These are phyloP conservation scores for Salvelinus namaycush DNA, from an alignment of 2,113 vertebrate species.

Conservation along the genomic window DNA sequence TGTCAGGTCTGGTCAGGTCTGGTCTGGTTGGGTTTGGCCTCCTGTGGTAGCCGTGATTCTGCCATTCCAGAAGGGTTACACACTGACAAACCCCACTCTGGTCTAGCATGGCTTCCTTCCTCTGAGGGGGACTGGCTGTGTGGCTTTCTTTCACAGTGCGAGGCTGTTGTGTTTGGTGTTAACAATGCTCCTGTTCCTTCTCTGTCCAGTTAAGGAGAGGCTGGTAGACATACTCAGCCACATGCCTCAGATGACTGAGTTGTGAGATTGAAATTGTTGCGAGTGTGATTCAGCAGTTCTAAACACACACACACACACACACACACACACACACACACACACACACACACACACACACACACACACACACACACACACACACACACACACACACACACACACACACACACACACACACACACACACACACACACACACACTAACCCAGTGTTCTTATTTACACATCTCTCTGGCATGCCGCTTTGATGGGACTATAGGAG, in stretches of 20 bases:
- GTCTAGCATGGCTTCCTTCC: conserved; percentile 21
- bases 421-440: background rate
- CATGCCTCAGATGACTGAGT: conserved; percentile 51
- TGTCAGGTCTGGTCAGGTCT: too few relatives aligned
- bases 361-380: conserved; percentile 16
- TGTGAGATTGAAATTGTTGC: conserved; percentile 27
- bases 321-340: conserved; percentile 15
- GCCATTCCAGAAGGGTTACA: conserved; percentile 39
- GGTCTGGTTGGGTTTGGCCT: too few relatives aligned
- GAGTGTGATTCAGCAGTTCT: background rate
- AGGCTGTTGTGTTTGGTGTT: conserved; percentile 55
- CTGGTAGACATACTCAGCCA: background rate
- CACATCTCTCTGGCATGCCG: conserved; percentile 41
- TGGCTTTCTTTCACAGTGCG: conserved; percentile 19
- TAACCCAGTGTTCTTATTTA: conserved; percentile 12
- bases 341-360: conserved; percentile 1
- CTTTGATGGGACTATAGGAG: conserved; percentile 41
- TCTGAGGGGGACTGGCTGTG: conserved; percentile 19
- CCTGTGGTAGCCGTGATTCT: too few relatives aligned
- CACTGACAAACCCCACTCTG: conserved; percentile 37
- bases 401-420: conserved; percentile 15
- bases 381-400: conserved; percentile 13
- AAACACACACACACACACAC: too few relatives aligned
- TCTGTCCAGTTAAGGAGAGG: too few relatives aligned
- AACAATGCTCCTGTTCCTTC: conserved; percentile 38